phyloP scores from a whole-genome alignment of 2,113 vertebrate genomes.

The Callipepla squamata region DNA sequence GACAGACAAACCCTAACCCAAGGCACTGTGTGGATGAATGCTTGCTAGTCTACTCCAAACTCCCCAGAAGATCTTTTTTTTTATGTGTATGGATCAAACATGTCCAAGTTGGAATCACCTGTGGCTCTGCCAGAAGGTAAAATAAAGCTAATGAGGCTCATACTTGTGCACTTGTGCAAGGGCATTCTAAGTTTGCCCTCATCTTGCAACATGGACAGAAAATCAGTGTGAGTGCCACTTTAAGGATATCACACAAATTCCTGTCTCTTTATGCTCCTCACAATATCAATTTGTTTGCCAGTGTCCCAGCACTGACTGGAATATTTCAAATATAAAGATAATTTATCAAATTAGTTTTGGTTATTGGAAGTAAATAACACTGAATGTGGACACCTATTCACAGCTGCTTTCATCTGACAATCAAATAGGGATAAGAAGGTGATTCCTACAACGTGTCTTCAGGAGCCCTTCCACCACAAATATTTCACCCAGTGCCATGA shows the following conservation, averaged over 20 bases:
- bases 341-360: not conserved
- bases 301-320: not conserved
- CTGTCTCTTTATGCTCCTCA: not conserved
- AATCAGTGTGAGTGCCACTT: not conserved
- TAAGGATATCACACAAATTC: not conserved
- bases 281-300: not conserved
- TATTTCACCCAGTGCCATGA: constrained; percentile 31
- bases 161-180: not conserved
- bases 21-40: not conserved
- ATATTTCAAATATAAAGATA: not conserved
- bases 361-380: not conserved
- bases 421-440: not conserved
- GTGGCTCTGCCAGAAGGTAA: not conserved
- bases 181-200: not conserved
- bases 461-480: constrained; percentile 13
- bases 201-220: not conserved
- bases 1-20: not conserved
- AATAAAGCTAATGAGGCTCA: not conserved
- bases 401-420: not conserved
- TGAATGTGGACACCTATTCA: not conserved
- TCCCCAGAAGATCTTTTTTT: not conserved
- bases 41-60: not conserved
- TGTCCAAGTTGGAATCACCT: not conserved
- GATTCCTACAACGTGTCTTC: not conserved
- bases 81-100: not conserved